Conservation (phyloP, 2,888 invertebrate genomes). For the Lithophane leautieri region DNA sequence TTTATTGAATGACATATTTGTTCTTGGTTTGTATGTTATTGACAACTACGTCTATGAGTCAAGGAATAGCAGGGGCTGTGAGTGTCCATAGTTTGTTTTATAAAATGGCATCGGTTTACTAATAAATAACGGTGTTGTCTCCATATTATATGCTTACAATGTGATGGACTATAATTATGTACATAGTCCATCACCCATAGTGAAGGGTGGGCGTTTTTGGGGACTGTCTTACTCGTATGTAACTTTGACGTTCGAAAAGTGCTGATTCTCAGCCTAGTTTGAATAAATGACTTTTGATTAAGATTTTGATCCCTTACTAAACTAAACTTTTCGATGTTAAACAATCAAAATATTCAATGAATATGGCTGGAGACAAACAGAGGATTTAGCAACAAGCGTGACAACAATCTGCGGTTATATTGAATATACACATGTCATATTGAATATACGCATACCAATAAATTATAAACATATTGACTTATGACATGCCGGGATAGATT, state of each 20-base stretch:
- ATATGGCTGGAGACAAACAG: neutral
- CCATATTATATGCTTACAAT: neutral
- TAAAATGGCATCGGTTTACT: slow-evolving; percentile 26
- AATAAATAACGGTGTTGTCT: slow-evolving; percentile 26
- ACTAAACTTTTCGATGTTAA: neutral
- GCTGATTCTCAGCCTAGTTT: too few species aligned
- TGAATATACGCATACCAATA: neutral
- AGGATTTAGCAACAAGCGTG: neutral
- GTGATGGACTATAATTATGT: neutral
- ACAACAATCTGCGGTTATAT: neutral
- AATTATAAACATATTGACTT: neutral
- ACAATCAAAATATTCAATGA: neutral
- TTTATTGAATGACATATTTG: slow-evolving; percentile 17
- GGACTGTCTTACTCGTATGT: too few species aligned
- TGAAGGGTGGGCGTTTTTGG: too few species aligned
- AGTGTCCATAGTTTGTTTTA: slow-evolving; percentile 32
- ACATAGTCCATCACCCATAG: neutral
- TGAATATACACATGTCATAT: neutral
- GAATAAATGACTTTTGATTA: too few species aligned
- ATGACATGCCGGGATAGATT: neutral
- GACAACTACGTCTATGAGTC: slow-evolving; percentile 24
- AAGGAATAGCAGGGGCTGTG: slow-evolving; percentile 17
- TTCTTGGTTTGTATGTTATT: slow-evolving; percentile 19
- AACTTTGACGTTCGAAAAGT: too few species aligned
- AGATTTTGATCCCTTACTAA: neutral